Base-by-base conservation (phyloP, 2,113 vertebrate genomes). In the Rhineura floridana region DNA sequence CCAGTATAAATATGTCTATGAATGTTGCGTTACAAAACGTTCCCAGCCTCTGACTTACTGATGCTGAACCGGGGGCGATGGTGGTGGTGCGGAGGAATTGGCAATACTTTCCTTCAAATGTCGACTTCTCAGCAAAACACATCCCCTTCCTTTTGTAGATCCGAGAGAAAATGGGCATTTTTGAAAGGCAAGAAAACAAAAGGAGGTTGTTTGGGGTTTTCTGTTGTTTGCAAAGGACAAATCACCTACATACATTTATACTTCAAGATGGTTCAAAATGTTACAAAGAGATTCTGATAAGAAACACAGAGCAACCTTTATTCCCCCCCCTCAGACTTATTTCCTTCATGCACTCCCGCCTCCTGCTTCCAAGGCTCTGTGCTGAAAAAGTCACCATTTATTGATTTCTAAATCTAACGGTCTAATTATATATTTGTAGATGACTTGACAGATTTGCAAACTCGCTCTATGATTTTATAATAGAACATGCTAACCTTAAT, bases 341-440 rank as follows among this genome's bases (percentile, higher is more conserved):
- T 33, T 67, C 89, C 93, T 91, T 94, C 90, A 91, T 93, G 95
- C 87, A 75, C n/a, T 87, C 33, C n/a, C 83, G 70, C 90, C 84
- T 76, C 80, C 92, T 19, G 85, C 83, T 93, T 93, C 94, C 76
- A 36, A 87, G 77, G 87, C 92, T 89, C 75, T 81, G 81, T 82
- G 89, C 84, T 59, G 91, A 93, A 91, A 81, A 88, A 93, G 87
- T 88, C 36, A 91, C 87, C 92, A 89, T 94, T 95, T 95, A 93
- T 94, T 92, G 93, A 92, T 87, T 95, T 92, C 84, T 82, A 92
- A 93, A 94, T 91, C 87, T 93, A 95, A 90, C 81, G 88, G 88
- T 93, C 95, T 95, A 91, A 96, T 96, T 95, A 95, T 96, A 95
- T 96, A 96, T 95, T 95, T 95, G 94, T 95, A 91, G 85, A 91